Evolutionary conservation across 2,113 vertebrate species (phyloP), one percentile per base, ranked within the genome.

Genomic region (Scortum barcoo): DNA sequence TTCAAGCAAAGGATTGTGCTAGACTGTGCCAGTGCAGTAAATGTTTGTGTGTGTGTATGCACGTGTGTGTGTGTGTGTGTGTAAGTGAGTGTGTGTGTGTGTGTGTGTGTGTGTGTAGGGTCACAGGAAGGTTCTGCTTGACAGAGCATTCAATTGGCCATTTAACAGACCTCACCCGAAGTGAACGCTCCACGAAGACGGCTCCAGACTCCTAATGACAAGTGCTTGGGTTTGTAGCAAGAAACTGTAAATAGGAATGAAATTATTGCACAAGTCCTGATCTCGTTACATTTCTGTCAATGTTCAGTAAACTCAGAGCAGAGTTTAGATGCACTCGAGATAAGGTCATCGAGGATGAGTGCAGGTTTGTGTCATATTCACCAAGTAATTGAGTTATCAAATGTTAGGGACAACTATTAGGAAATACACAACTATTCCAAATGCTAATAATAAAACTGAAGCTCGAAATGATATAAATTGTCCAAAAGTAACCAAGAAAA

Each of bases 101-200:
- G n/a, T n/a, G 67, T 50, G 83, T 38, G 50, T 72, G 81, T 84
- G 74, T 56, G 58, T 83, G n/a, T 26, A 85, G 88, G 92, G 92
- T 94, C 91, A 93, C 76, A 84, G 78, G 58, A 84, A 86, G 89
- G 93, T 93, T 95, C 93, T 93, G 92, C 87, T 90, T 93, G 93
- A 95, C 86, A 90, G 93, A 92, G 77, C 61, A n/a, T 92, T 92
- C 88, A 92, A 95, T 94, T 93, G 88, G 87, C 89, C 92, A 33
- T 92, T 90, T 94, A 90, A 92, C 83, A 88, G 89, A 91, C 85
- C 92, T 91, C 91, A 92, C 91, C 90, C 88, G 80, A 90, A 92
- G 90, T 71, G 79, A 85, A 86, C 51, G 70, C 70, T 68, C 53
- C 53, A 69, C n/a, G 56, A 73, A 74, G 61, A 81, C 79, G 66